Conservation (phyloP, 1,140 invertebrate species). For the Conus ventricosus region DNA sequence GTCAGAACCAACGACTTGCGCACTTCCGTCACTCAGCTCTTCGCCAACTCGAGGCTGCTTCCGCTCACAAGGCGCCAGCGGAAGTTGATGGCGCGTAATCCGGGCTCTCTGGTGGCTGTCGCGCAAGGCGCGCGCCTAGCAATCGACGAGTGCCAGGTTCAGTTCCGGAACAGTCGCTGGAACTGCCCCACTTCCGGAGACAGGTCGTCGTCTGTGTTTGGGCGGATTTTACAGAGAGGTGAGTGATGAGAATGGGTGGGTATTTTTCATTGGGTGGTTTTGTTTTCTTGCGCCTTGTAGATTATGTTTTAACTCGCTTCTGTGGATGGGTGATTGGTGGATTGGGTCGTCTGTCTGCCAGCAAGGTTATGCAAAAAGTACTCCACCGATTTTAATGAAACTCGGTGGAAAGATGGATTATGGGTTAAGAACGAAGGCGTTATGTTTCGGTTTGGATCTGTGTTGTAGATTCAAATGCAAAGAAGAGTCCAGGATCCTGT, state of each 20-base stretch:
- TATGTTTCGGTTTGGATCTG: too few relatives aligned
- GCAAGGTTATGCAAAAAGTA: too few relatives aligned
- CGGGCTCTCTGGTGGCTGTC: conserved; percentile 71
- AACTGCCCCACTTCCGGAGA: conserved; percentile 71
- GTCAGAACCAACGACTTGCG: conserved; percentile 63
- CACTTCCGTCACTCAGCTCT: conserved; percentile 58
- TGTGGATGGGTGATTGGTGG: neutral
- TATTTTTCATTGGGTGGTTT: too few relatives aligned
- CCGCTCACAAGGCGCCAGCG: conserved; percentile 71
- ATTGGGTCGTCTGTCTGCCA: too few relatives aligned
- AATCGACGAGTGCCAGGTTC: conserved; percentile 72
- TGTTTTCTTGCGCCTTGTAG: too few relatives aligned
- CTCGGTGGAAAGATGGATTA: too few relatives aligned
- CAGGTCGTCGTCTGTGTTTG: conserved; percentile 67
- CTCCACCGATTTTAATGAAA: too few relatives aligned
- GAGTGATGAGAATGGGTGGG: conserved; percentile 21
- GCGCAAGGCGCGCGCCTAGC: conserved; percentile 70
- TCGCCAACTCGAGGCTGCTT: conserved; percentile 64
- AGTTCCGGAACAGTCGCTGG: conserved; percentile 73
- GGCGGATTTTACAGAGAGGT: conserved; percentile 71
- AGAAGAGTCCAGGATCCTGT: too few relatives aligned
- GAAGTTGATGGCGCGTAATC: conserved; percentile 68
- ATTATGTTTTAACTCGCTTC: neutral
- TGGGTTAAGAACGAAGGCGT: too few relatives aligned
- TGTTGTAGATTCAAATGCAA: too few relatives aligned